Conservation (phyloP, 2,113 vertebrate species). For the Speoplatyrhinus poulsoni region DNA sequence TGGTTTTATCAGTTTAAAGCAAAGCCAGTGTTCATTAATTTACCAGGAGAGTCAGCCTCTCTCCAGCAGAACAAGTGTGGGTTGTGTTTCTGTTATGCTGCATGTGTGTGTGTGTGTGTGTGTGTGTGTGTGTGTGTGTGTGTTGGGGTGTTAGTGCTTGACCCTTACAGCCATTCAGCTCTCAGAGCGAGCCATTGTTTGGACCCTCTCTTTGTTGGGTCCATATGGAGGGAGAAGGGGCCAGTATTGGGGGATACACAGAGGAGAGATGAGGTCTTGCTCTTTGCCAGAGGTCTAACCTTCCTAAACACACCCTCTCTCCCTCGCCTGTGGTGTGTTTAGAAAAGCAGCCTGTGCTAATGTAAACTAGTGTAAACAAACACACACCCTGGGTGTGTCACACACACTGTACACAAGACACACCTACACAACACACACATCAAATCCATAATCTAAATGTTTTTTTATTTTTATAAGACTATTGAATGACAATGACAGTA, state of each 20-base stretch:
- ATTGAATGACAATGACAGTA: too few relatives aligned
- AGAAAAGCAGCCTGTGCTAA: constrained; percentile 7
- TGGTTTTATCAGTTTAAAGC: constrained; percentile 75
- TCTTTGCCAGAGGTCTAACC: constrained; percentile 59
- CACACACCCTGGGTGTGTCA: constrained; percentile 10
- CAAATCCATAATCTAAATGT: background rate
- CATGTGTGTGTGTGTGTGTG: constrained; percentile 42
- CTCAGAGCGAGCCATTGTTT: constrained; percentile 78
- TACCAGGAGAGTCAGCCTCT: constrained; percentile 75
- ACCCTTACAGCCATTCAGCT: constrained; percentile 77
- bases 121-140: background rate
- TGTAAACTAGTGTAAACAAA: constrained; percentile 36
- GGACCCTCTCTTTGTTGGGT: constrained; percentile 78
- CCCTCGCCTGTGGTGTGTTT: constrained; percentile 46
- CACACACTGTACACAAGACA: constrained; percentile 3
- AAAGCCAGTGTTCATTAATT: constrained; percentile 77
- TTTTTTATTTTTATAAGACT: too few relatives aligned
- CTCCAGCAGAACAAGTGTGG: constrained; percentile 81
- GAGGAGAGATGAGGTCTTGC: constrained; percentile 55
- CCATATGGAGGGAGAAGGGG: constrained; percentile 69
- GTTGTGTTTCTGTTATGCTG: constrained; percentile 77
- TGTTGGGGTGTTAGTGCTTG: constrained; percentile 72
- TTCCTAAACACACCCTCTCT: constrained; percentile 51
- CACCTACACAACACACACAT: constrained; percentile 1
- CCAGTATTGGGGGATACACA: constrained; percentile 59